Evolutionary conservation across 1,140 invertebrate species (phyloP).

Genomic region (Callitettix versicolor): DNA sequence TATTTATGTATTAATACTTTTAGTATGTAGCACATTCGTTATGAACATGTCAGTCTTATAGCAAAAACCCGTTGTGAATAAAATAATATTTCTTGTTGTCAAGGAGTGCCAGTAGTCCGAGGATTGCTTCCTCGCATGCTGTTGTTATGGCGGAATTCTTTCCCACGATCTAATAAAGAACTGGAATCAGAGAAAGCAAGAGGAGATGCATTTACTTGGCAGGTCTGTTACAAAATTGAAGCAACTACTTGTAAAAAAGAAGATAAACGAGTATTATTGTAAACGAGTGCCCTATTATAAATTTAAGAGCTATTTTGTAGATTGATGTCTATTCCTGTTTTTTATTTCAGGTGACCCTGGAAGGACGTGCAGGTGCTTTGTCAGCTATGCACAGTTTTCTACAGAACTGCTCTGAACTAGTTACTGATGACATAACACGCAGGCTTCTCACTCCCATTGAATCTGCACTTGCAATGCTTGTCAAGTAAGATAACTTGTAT

Average conservation of each 20-base stretch:
- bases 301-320: conserved; percentile 4
- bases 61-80: too few species aligned
- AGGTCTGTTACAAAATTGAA: conserved; percentile 36
- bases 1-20: too few species aligned
- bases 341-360: conserved; percentile 63
- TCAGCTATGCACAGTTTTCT: conserved; percentile 92
- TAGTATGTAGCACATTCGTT: too few species aligned
- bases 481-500: conserved; percentile 60
- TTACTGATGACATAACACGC: conserved; percentile 83
- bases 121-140: conserved; percentile 85
- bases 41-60: too few species aligned
- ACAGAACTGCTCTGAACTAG: conserved; percentile 76
- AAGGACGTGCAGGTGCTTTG: conserved; percentile 89
- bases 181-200: conserved; percentile 93
- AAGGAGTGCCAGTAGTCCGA: conserved; percentile 78
- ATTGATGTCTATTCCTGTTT: conserved; percentile 8
- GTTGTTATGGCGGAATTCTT: conserved; percentile 93
- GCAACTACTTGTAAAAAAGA: background rate
- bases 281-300: background rate
- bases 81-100: background rate
- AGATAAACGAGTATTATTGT: background rate
- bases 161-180: conserved; percentile 90
- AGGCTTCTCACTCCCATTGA: conserved; percentile 84
- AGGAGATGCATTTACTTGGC: conserved; percentile 98
- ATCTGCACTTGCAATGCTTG: conserved; percentile 85